Base-by-base conservation (phyloP, 2,888 invertebrate species). In the Thelaira solivaga region DNA sequence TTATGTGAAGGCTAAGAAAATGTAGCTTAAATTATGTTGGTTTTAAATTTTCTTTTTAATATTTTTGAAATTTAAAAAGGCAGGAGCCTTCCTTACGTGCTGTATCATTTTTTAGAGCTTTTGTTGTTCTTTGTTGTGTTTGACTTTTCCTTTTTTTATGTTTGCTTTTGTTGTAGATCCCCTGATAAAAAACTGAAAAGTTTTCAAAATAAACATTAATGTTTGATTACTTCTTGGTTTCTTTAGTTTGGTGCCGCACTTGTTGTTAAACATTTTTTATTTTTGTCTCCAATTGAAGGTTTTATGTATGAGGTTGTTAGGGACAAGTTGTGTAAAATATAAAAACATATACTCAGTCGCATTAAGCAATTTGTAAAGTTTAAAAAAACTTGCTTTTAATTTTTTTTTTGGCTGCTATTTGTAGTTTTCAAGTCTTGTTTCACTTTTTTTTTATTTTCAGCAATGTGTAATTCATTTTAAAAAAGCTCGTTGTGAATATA, bases 401-500 rank as follows among this genome's bases (percentile, higher is more conserved):
- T 57, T 41, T 2, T 16, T n/a, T 69, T 22, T 26, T 51, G 18
- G 34, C 8, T 13, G n/a, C n/a, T 45, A 45, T 61, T 51, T 5
- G 1, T 53, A n/a, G 34, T 26, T 16, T 39, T 22, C n/a, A n/a
- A n/a, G n/a, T n/a, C n/a, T n/a, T n/a, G n/a, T n/a, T n/a, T n/a
- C n/a, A n/a, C n/a, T 36, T 31, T 55, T 26, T n/a, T 24, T 43
- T 34, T 10, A n/a, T 29, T 53, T 51, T 29, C n/a, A n/a, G 3
- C 4, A 16, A 39, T 36, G 41, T 13, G 29, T 26, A 36, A 57
- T 39, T 16, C 34, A 11, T 34, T 11, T 31, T 22, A n/a, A 65
- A 61, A 67, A 68, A 61, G 13, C 68, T 57, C 45, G 43, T 73
- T 55, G 61, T 68, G 67, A 68, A 68, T 73, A 68, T 57, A 77